phyloP scores from a whole-genome alignment of 2,888 invertebrate genomes.

The Cartodere bifasciata region DNA sequence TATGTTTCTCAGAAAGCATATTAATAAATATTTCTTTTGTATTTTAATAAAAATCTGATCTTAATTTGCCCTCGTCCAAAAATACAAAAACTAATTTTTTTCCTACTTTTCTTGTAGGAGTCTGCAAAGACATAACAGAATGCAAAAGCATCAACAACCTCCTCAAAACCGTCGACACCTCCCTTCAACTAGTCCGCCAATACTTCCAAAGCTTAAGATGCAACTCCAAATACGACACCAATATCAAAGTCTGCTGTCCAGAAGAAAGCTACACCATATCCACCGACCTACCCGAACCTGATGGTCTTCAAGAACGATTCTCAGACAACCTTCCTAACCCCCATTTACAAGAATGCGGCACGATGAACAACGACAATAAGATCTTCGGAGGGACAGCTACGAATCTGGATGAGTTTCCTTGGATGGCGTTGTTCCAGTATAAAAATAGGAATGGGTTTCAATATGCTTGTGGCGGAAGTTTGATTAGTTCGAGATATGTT shows the following conservation, averaged over 20 bases:
- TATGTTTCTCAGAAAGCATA: too few species aligned
- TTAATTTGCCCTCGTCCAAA: too few species aligned
- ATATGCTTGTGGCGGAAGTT: slow-evolving; percentile 28
- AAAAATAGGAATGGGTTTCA: slow-evolving; percentile 11
- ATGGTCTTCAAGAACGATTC: slow-evolving; percentile 13
- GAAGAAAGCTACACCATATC: slow-evolving; percentile 9
- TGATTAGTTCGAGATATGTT: slow-evolving; percentile 28
- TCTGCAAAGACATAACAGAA: slow-evolving; percentile 17
- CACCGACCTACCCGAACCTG: slow-evolving; percentile 5
- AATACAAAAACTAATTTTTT: too few species aligned
- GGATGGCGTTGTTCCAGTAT: slow-evolving; percentile 26
- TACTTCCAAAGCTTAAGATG: slow-evolving; percentile 18
- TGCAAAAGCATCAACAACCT: slow-evolving; percentile 15
- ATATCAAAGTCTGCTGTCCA: slow-evolving; percentile 18
- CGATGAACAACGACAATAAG: slow-evolving; percentile 42
- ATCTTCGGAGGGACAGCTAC: slow-evolving; percentile 49
- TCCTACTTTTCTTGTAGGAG: slow-evolving; percentile 18
- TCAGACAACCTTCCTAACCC: slow-evolving; percentile 10
- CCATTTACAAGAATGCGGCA: slow-evolving; percentile 37
- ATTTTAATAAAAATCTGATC: too few species aligned
- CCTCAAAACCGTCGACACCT: slow-evolving; percentile 9
- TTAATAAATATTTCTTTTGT: too few species aligned
- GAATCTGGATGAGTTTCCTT: slow-evolving; percentile 31
- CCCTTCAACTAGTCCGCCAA: slow-evolving; percentile 8
- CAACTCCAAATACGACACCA: slow-evolving; percentile 13